Evolutionary conservation across 2,797 vertebrate genomes (phyloP).

Genomic region (Apogon hyalosoma): DNA sequence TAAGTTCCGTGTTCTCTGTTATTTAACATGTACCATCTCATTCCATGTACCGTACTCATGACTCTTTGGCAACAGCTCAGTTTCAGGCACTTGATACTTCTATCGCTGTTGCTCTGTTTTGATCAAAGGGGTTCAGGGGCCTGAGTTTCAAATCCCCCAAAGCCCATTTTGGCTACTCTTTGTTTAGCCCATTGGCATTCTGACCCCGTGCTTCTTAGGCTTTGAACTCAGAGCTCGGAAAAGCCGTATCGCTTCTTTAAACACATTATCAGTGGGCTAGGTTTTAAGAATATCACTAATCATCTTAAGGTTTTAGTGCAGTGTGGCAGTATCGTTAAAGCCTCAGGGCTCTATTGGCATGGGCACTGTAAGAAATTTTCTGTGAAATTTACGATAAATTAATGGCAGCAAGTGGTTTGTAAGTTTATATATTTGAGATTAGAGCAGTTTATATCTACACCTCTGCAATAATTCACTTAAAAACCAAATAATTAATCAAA

Average conservation of each 20-base stretch:
- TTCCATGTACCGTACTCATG: conserved; percentile 52
- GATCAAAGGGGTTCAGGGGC: conserved; percentile 85
- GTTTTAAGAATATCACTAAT: conserved; percentile 88
- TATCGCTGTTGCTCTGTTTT: conserved; percentile 78
- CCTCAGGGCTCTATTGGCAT: conserved; percentile 69
- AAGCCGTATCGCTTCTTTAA: conserved; percentile 89
- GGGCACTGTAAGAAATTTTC: conserved; percentile 56
- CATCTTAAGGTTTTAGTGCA: conserved; percentile 88
- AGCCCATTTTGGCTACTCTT: conserved; percentile 87
- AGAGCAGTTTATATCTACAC: neutral
- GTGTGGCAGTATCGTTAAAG: conserved; percentile 76
- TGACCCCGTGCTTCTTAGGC: conserved; percentile 87
- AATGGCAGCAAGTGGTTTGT: conserved; percentile 30
- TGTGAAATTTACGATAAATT: conserved; percentile 43
- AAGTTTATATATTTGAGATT: conserved; percentile 27
- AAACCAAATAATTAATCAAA: neutral
- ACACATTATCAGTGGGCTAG: conserved; percentile 87
- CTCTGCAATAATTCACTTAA: neutral
- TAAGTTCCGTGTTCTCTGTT: conserved; percentile 23
- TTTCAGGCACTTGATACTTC: conserved; percentile 79
- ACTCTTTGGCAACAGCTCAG: conserved; percentile 53
- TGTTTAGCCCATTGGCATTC: conserved; percentile 88
- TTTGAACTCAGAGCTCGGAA: conserved; percentile 88
- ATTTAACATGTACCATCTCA: conserved; percentile 31
- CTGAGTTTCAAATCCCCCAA: conserved; percentile 85